These are phyloP conservation scores for Cyanoderma ruficeps DNA, from an alignment of 2,113 vertebrate species.

Conservation along the genomic window DNA sequence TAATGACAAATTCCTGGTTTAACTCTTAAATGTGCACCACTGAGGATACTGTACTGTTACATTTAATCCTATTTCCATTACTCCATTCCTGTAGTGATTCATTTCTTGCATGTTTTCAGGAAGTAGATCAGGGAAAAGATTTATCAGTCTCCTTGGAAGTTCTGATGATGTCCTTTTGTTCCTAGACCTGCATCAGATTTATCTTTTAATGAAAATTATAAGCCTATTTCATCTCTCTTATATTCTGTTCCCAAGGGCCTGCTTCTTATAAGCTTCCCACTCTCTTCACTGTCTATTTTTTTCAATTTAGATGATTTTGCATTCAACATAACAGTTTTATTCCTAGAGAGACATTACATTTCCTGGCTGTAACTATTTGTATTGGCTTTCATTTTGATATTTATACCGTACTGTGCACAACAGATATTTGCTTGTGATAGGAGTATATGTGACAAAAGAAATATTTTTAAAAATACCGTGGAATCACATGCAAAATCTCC, in stretches of 20 bases:
- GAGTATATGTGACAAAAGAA: neutral
- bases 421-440: neutral
- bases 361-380: neutral
- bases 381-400: neutral
- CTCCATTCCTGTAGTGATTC: neutral
- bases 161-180: neutral
- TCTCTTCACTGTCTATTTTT: neutral
- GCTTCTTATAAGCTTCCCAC: neutral
- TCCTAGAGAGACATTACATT: neutral
- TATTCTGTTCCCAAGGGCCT: neutral
- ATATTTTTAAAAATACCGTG: neutral
- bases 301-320: neutral
- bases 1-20: neutral
- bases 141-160: neutral
- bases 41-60: neutral
- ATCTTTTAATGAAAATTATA: neutral
- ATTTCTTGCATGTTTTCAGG: neutral
- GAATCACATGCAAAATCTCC: neutral
- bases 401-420: neutral
- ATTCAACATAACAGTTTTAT: neutral
- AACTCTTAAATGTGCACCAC: neutral
- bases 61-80: neutral
- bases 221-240: neutral
- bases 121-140: neutral
- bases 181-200: neutral